A percentile compares a stretch with the other conserved stretches of the same genome.
Conservation (phyloP, 1,140 invertebrate species). For the Drosophila subpulchrella region DNA sequence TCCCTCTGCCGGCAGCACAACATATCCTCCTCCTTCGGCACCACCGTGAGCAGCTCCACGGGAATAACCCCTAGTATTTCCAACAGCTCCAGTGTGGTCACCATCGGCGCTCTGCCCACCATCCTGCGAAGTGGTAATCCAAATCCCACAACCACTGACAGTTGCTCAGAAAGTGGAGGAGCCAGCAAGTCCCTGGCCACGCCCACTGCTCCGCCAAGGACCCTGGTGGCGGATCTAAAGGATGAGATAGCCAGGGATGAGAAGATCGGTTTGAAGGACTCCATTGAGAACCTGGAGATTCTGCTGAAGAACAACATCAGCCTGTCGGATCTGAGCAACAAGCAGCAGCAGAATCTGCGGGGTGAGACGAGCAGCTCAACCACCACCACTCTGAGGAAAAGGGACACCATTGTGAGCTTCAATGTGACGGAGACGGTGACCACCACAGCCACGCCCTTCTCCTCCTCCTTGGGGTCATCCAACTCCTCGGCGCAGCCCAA, state of each 20-base stretch:
- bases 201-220: constrained; percentile 56
- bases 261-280: constrained; percentile 73
- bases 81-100: constrained; percentile 80
- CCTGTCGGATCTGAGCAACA: constrained; percentile 80
- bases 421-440: constrained; percentile 69
- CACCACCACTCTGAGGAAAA: constrained; percentile 50
- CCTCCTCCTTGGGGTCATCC: constrained; percentile 20
- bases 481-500: constrained; percentile 18
- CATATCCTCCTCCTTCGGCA: constrained; percentile 81
- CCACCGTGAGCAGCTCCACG: constrained; percentile 67
- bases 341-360: constrained; percentile 79
- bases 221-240: constrained; percentile 64
- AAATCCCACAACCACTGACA: constrained; percentile 42
- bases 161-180: constrained; percentile 41
- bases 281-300: constrained; percentile 83
- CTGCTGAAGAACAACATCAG: constrained; percentile 84
- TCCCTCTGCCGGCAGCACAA: constrained; percentile 82
- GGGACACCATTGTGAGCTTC: constrained; percentile 70
- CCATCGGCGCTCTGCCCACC: constrained; percentile 65
- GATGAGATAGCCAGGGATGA: constrained; percentile 71
- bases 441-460: constrained; percentile 43
- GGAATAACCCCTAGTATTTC: constrained; percentile 78
- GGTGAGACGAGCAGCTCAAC: constrained; percentile 46
- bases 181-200: constrained; percentile 38
- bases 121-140: constrained; percentile 43